phyloP scores from a whole-genome alignment of 2,113 vertebrate species.

The Lasiurus cinereus region DNA sequence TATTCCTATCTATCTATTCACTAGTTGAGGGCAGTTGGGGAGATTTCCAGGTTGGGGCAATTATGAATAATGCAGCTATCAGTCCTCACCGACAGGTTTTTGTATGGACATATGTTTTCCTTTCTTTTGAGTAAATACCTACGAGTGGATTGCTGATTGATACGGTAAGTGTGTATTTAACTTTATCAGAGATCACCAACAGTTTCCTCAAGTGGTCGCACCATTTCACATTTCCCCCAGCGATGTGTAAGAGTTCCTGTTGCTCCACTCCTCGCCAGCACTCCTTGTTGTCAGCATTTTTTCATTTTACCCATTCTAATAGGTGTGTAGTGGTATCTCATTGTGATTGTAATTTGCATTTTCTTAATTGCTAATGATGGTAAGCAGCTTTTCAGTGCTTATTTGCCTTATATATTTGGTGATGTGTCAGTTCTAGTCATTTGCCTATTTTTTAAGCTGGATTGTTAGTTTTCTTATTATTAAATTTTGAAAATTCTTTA shows the following conservation, averaged over 20 bases:
- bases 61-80: background rate
- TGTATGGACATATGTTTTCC: background rate
- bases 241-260: fast-evolving
- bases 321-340: background rate
- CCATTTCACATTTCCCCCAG: background rate
- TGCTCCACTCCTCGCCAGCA: fast-evolving
- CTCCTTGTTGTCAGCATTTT: background rate
- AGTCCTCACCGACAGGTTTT: background rate
- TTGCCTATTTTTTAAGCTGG: background rate
- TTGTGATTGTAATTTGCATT: background rate
- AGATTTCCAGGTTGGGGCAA: background rate
- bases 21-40: background rate
- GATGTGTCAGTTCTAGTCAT: background rate
- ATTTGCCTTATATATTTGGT: background rate
- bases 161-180: background rate
- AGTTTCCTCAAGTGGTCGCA: background rate
- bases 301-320: background rate
- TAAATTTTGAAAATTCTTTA: background rate
- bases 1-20: background rate
- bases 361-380: background rate
- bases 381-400: background rate
- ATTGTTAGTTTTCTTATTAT: background rate
- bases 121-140: background rate
- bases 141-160: background rate
- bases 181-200: background rate